A percentile compares a stretch with the other conserved stretches of the same genome.
phyloP scores from a whole-genome alignment of 2,888 invertebrate species.

The Eudemis profundana region DNA sequence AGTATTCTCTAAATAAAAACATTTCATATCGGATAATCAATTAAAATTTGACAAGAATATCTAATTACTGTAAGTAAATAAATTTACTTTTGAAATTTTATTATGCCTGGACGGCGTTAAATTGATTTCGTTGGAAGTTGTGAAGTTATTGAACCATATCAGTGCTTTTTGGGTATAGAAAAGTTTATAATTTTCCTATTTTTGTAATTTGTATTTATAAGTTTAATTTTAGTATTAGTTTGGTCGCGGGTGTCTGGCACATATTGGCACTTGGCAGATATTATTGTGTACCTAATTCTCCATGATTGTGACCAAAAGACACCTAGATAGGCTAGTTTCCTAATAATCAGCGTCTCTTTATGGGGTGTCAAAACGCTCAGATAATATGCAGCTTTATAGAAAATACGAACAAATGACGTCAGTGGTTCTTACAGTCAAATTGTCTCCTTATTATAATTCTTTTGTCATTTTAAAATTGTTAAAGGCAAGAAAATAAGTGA shows the following conservation, averaged over 20 bases:
- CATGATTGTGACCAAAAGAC: conserved; percentile 74
- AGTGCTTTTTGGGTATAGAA: conserved; percentile 64
- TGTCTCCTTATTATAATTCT: no score
- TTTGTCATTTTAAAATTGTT: no score
- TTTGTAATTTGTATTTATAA: conserved; percentile 57
- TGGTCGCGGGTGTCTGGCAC: conserved; percentile 49
- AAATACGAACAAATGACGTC: no score
- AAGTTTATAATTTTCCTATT: conserved; percentile 60
- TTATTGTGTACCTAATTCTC: conserved; percentile 67
- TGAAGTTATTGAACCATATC: conserved; percentile 75
- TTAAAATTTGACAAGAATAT: conserved; percentile 41
- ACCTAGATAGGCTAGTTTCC: conserved; percentile 49
- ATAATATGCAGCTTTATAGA: neutral
- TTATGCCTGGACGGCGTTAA: conserved; percentile 63
- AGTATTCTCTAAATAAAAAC: conserved; percentile 47
- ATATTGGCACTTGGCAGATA: conserved; percentile 61
- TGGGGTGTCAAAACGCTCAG: no score
- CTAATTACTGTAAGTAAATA: conserved; percentile 50
- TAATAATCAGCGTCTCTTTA: no score
- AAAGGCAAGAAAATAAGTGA: no score
- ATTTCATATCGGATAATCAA: conserved; percentile 50
- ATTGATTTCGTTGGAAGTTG: conserved; percentile 71
- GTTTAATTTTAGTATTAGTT: conserved; percentile 35
- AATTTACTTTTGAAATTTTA: conserved; percentile 47
- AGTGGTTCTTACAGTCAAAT: no score